Evolutionary conservation across 2,113 vertebrate species (phyloP).

Genomic region (Zosterops borbonicus): DNA sequence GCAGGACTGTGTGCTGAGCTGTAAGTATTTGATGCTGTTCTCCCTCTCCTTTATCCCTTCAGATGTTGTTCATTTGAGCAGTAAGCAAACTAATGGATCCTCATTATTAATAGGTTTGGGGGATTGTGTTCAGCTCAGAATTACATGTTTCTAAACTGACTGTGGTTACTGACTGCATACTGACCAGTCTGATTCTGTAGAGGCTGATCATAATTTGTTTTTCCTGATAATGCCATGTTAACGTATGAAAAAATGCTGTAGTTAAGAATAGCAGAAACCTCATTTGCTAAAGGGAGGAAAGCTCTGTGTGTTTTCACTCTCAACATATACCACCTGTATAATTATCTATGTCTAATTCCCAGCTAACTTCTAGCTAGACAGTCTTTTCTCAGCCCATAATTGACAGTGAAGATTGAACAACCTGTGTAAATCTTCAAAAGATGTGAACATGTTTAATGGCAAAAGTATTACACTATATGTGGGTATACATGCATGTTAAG

Average conservation of each 20-base stretch:
- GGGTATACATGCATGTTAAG: background rate
- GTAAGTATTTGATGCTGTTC: slow-evolving; percentile 25
- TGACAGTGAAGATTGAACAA: background rate
- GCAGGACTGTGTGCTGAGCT: background rate
- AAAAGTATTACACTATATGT: background rate
- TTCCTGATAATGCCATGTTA: background rate
- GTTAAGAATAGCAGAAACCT: background rate
- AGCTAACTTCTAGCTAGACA: background rate
- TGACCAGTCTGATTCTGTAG: background rate
- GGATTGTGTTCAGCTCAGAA: background rate
- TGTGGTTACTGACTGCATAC: background rate
- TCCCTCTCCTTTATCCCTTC: background rate
- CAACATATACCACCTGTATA: background rate
- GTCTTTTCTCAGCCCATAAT: background rate
- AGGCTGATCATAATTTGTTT: background rate
- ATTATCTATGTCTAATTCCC: background rate
- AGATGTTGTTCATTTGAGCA: background rate
- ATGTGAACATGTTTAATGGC: background rate
- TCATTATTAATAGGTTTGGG: background rate
- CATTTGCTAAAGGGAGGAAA: background rate
- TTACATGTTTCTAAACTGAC: background rate
- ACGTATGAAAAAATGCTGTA: background rate
- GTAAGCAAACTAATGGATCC: background rate
- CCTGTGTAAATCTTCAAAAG: background rate
- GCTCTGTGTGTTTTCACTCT: background rate